These are phyloP conservation scores for Troglohyphantes excavatus DNA, from an alignment of 2,888 invertebrate genomes.

Conservation along the genomic window DNA sequence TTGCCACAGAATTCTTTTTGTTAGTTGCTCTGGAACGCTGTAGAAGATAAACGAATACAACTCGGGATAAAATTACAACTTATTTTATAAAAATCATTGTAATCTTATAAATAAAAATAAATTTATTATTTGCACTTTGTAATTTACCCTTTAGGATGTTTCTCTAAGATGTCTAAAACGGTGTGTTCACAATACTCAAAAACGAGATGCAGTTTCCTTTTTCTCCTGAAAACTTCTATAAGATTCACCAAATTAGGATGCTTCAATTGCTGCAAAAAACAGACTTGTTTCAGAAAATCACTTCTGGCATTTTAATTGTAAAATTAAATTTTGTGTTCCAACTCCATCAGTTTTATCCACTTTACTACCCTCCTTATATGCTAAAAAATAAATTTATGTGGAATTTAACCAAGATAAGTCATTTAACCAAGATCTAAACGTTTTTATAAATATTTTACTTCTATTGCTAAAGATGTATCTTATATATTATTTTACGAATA, in stretches of 20 bases:
- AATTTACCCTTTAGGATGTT: conserved; percentile 91
- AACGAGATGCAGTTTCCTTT: conserved; percentile 96
- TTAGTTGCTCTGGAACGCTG: conserved; percentile 90
- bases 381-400: no score
- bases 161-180: conserved; percentile 96
- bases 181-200: conserved; percentile 99
- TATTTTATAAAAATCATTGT: background rate
- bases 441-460: no score
- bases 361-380: no score
- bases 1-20: conserved; percentile 97
- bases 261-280: conserved; percentile 92
- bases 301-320: no score
- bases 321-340: no score
- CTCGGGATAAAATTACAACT: background rate
- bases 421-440: no score
- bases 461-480: no score
- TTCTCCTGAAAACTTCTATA: conserved; percentile 97
- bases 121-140: background rate
- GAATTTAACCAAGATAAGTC: no score
- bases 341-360: no score
- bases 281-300: no score
- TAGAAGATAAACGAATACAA: background rate
- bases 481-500: no score
- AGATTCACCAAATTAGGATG: conserved; percentile 98
- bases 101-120: no score